Conservation (phyloP, 1,140 invertebrate genomes). For the Arctopsyche grandis region DNA sequence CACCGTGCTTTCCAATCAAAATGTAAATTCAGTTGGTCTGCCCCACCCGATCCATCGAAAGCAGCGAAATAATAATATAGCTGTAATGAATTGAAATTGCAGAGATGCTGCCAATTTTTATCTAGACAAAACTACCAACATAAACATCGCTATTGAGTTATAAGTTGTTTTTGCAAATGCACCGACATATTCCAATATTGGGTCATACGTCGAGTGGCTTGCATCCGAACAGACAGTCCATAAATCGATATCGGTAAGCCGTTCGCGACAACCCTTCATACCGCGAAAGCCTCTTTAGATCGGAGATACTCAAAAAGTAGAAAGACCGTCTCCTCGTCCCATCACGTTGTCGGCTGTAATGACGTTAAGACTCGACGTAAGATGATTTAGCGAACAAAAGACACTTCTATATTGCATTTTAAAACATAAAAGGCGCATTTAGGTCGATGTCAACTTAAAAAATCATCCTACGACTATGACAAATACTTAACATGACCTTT, state of each 20-base stretch:
- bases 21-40: slow-evolving; percentile 10
- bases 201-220: slow-evolving; percentile 26
- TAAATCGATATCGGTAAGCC: slow-evolving; percentile 29
- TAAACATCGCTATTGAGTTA: too few species aligned
- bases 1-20: slow-evolving; percentile 12
- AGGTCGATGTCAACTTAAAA: too few species aligned
- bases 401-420: too few species aligned
- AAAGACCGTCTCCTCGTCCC: neutral
- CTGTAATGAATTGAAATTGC: neutral
- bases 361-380: too few species aligned
- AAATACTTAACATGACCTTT: too few species aligned
- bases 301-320: neutral
- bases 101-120: neutral
- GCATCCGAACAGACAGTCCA: slow-evolving; percentile 6
- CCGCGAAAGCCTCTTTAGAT: slow-evolving; percentile 2
- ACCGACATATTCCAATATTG: slow-evolving; percentile 12
- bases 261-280: slow-evolving; percentile 20
- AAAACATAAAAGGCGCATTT: too few species aligned
- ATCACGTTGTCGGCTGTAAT: too few species aligned
- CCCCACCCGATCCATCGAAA: neutral
- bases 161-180: neutral
- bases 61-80: neutral
- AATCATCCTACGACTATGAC: too few species aligned
- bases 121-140: neutral
- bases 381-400: too few species aligned